These are phyloP conservation scores for Acrobeloides nanus DNA, from an alignment of 2,888 invertebrate genomes.

Conservation along the genomic window DNA sequence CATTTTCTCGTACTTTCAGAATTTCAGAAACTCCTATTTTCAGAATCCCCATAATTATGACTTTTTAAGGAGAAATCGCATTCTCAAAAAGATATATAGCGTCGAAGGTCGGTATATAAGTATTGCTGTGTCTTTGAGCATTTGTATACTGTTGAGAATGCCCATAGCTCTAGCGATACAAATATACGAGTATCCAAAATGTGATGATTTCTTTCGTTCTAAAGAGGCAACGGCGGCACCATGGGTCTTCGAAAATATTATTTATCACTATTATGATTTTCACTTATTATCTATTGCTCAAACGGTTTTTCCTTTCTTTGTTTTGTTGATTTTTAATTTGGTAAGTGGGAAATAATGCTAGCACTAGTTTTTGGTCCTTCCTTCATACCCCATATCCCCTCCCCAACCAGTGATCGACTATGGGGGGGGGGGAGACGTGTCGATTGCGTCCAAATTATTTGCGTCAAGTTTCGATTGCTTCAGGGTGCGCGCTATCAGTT, in stretches of 20 bases:
- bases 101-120: constrained; percentile 38
- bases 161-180: constrained; percentile 40
- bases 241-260: constrained; percentile 22
- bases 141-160: constrained; percentile 34
- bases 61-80: constrained; percentile 22
- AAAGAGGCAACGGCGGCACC: constrained; percentile 24
- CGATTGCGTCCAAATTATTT: too few species aligned
- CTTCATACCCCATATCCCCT: too few species aligned
- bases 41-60: too few species aligned
- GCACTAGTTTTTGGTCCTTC: too few species aligned
- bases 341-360: constrained; percentile 12
- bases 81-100: constrained; percentile 40
- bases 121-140: constrained; percentile 27
- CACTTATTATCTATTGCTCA: constrained; percentile 45
- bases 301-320: constrained; percentile 45
- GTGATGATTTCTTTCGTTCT: constrained; percentile 41
- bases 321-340: constrained; percentile 42
- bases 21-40: too few species aligned
- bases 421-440: too few species aligned
- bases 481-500: too few species aligned
- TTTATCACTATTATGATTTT: constrained; percentile 45
- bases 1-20: too few species aligned
- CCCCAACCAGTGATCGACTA: too few species aligned
- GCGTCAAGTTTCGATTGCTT: too few species aligned
- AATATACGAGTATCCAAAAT: constrained; percentile 35